phyloP scores from a whole-genome alignment of 2,888 invertebrate species.

The Hesperia comma region DNA sequence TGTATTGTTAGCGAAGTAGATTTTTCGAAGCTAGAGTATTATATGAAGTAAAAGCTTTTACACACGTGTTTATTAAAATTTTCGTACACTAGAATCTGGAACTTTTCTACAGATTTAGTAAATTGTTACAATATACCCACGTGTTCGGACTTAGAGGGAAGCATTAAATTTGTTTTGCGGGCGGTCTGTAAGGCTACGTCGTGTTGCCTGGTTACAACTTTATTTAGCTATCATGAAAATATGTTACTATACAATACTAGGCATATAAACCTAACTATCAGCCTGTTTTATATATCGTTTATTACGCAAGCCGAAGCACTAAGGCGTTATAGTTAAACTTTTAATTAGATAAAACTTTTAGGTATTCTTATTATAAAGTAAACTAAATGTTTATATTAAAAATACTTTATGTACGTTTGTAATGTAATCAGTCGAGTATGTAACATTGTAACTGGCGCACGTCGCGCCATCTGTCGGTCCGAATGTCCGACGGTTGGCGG shows the following conservation, averaged over 20 bases:
- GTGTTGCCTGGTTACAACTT: constrained; percentile 9
- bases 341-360: constrained; percentile 58
- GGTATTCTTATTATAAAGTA: constrained; percentile 55
- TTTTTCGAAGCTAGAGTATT: constrained; percentile 35
- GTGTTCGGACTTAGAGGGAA: constrained; percentile 24
- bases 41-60: constrained; percentile 23
- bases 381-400: constrained; percentile 65
- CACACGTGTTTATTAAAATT: constrained; percentile 22
- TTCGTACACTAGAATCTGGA: constrained; percentile 24
- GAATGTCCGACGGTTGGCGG: constrained; percentile 33
- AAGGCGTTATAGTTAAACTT: constrained; percentile 60
- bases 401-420: constrained; percentile 68
- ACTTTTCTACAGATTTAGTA: constrained; percentile 26
- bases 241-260: not conserved
- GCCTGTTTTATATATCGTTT: constrained; percentile 11
- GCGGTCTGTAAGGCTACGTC: not conserved
- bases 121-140: constrained; percentile 29
- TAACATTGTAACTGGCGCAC: constrained; percentile 54
- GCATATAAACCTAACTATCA: not conserved
- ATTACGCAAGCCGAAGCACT: constrained; percentile 49
- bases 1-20: constrained; percentile 45
- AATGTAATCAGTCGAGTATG: constrained; percentile 56
- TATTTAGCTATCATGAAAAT: constrained; percentile 1
- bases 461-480: constrained; percentile 16
- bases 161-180: not conserved